These are phyloP conservation scores for Dastarcus helophoroides DNA, from an alignment of 2,888 invertebrate species.

Conservation along the genomic window DNA sequence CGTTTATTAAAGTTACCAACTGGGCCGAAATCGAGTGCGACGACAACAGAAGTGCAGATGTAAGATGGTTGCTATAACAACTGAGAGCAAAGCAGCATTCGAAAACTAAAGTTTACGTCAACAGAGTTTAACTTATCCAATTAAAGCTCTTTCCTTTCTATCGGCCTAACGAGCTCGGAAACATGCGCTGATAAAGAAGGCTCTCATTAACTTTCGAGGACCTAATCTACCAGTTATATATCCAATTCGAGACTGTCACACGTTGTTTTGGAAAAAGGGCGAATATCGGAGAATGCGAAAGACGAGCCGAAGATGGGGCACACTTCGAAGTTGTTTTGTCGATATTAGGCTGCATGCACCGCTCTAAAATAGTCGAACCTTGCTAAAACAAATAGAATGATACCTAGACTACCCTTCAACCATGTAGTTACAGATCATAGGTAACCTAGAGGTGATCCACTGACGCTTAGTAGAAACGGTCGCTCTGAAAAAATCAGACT, in stretches of 20 bases:
- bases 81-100: slow-evolving; percentile 22
- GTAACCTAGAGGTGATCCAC: too few relatives aligned
- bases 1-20: too few relatives aligned
- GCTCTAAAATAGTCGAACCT: too few relatives aligned
- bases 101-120: slow-evolving; percentile 32
- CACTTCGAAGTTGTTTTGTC: too few relatives aligned
- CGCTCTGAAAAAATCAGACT: too few relatives aligned
- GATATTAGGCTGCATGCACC: too few relatives aligned
- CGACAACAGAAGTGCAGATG: slow-evolving; percentile 7
- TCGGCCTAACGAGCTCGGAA: slow-evolving; percentile 31
- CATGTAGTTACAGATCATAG: too few relatives aligned
- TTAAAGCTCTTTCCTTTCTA: slow-evolving; percentile 33
- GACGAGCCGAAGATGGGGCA: too few relatives aligned
- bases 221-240: slow-evolving; percentile 21
- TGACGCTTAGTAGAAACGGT: too few relatives aligned
- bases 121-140: slow-evolving; percentile 34
- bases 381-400: too few relatives aligned
- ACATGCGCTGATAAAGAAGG: slow-evolving; percentile 32
- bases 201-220: slow-evolving; percentile 26
- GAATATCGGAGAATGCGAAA: background rate
- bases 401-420: too few relatives aligned
- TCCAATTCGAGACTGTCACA: slow-evolving; percentile 15
- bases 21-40: too few relatives aligned
- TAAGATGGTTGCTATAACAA: slow-evolving; percentile 25
- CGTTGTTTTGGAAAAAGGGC: slow-evolving; percentile 9